Percentiles rank a stretch among this genome's conserved stretches.
Conservation (phyloP, 2,113 vertebrate species). For the Stercorarius parasiticus region DNA sequence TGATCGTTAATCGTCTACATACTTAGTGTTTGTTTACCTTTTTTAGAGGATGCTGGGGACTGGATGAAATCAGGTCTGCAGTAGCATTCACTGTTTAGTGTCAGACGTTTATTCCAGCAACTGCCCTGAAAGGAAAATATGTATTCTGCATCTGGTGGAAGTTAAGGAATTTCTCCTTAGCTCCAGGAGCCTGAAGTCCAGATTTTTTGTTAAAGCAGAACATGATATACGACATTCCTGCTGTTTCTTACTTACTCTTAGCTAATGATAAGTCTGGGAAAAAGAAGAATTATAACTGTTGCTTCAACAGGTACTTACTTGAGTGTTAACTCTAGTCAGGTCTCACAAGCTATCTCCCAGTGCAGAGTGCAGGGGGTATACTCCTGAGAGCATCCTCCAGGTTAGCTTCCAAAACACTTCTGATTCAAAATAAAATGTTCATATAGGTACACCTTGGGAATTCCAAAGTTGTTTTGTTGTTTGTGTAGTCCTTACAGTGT, state of each 20-base stretch:
- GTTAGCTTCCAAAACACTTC: neutral
- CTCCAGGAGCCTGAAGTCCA: neutral
- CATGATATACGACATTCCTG: neutral
- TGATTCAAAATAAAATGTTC: neutral
- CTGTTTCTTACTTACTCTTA: neutral
- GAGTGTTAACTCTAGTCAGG: neutral
- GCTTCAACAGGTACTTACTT: neutral
- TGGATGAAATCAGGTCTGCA: neutral
- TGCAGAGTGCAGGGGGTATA: neutral
- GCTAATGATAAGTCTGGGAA: neutral
- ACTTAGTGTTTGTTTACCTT: neutral
- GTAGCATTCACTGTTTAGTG: neutral
- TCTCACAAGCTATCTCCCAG: neutral
- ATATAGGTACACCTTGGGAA: neutral
- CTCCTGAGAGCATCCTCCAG: neutral
- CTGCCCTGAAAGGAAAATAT: neutral
- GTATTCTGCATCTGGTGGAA: constrained; percentile 29
- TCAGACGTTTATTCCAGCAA: neutral
- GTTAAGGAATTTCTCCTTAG: constrained; percentile 30
- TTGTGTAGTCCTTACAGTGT: neutral
- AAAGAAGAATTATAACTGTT: neutral
- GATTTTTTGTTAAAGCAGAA: neutral
- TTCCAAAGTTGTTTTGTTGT: neutral
- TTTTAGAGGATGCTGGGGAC: neutral
- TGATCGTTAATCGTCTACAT: neutral